Base-by-base conservation (phyloP, 2,797 vertebrate genomes). In the Trachops cirrhosus region DNA sequence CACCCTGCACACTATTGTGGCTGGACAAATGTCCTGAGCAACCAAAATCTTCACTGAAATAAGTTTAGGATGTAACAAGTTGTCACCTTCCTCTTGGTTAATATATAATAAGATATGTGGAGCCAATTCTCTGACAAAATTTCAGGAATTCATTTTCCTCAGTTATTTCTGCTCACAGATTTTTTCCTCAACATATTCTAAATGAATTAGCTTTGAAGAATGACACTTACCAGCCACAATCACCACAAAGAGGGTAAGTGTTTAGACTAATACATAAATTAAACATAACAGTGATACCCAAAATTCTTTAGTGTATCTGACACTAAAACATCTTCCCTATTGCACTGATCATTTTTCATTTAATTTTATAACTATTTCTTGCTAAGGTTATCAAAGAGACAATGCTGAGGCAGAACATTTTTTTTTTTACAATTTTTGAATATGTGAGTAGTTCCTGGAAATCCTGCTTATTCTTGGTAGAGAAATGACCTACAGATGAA, bases 361-460 rank as follows among this genome's bases (percentile, higher is more conserved):
- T 96, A 29, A 87, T 95, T 95, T 93, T 95, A 50, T 97, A 97
- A 93, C 50, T 67, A 91, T 79, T 92, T 97, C 95, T 74, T 92
- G 24, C 75, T 97, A 64, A 96, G 85, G 54, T 54, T 96, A 93
- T 94, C 41, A 78, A 88, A 26, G 12, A 89, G 54, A 86, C 10
- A 16, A 29, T 54, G 71, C 50, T 77, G 84, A 97, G 24, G 19
- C 57, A 91, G 39, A 75, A 74, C 7, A 46, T 90, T 39, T 91
- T 50, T 46, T 8, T 9, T 86, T 84, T 22, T 6, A 74, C 4
- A 70, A 41, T 78, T 87, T 71, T 91, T 46, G 32, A 97, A 87
- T 97, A 93, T 34, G 4, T 44, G 57, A 95, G 57, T 10, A 96
- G n/a, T 88, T 94, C 52, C 92, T 96, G 80, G 77, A 98, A 98